Base-by-base conservation (phyloP, 2,888 invertebrate genomes). In the Crossocerus cetratus region DNA sequence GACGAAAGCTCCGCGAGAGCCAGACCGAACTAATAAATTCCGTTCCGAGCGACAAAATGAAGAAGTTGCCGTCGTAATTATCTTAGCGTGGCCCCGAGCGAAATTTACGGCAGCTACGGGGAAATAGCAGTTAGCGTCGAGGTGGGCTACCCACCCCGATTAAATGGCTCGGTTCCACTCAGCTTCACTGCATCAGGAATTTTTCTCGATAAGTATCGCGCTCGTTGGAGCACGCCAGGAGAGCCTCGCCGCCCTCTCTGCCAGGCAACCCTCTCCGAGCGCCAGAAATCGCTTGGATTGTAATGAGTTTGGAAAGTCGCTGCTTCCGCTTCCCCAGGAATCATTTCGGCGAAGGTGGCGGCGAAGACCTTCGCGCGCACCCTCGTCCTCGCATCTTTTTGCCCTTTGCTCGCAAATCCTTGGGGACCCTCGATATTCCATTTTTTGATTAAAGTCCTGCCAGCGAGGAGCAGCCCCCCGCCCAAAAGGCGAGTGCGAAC, bases 241-340 rank as follows among this genome's bases (percentile, higher is more conserved):
- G 21, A 49, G 8, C 14, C 49, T 14, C 49, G 13, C 3, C 32
- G 16, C 16, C 49, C 11, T n/a, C 49, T n/a, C 5, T 21, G 21
- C 18, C 8, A 43, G n/a, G 42, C 13, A 18, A 54, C 49, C 16
- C 16, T 54, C 20, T 21, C 32, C 60, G 21, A 20, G 11, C 14
- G n/a, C 42, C 2, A 20, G 20, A 61, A 14, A 63, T 63, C 72
- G 70, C 60, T 72, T 58, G 42, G 55, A 65, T 69, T 73, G 64
- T 76, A 81, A 81, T 71, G 71, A 80, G 73, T 69, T 69, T 65
- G 62, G 70, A 56, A 58, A 68, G 65, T 60, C 56, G n/a, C 32
- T 44, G 55, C 45, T 53, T 62, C 53, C 65, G 59, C 57, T 45
- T 57, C 54, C 56, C 21, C 61, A 42, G n/a, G 32, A 23, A n/a